Base-by-base conservation (phyloP, 1,140 invertebrate species). In the Colletes gigas region DNA sequence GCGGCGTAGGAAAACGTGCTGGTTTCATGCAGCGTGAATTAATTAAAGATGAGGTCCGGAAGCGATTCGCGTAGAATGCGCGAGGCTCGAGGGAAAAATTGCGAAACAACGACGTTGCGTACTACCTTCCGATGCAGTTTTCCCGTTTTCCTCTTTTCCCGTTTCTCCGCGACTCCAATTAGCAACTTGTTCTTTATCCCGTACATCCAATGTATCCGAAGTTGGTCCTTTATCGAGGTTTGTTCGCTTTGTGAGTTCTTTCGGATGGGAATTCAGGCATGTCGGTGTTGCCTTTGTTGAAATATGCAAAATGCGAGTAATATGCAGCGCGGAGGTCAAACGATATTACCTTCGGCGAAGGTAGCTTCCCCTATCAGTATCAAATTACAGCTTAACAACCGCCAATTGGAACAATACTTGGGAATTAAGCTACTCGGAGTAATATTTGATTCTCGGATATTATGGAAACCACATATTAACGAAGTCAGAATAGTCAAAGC, bases 21-120 rank as follows among this genome's bases (percentile, higher is more conserved):
- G 14, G 4, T 19, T 39, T 4, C 21, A 14, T 44, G 5, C 17
- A 41, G 39, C 44, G 66, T 21, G 52, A 76, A 67, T 85, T 84
- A 83, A 76, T 85, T 84, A 85, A 81, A 70, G 41, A 59, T 15
- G 19, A 15, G 60, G 57, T 52, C 47, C 8, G 59, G 41, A 65
- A 74, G 47, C 47, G 9, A 17, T n/a, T 30, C 15, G 44, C 7
- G 12, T 6, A 74, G 39, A 9, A 67, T 9, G 1, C 39, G 15
- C n/a, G 47, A 17, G n/a, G 14, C 19, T 14, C 73, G 39, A 44
- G 62, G 52, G 39, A 67, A 75, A 75, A 75, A 30, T 66, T 21
- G 9, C 14, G 50, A 66, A 75, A 52, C 39, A 30, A 66, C 63
- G 39, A 44, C 12, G 19, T 14, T 30, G 39, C 14, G 44, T 47